Evolutionary conservation across 2,113 vertebrate species (phyloP), one percentile per base, ranked within the genome.

Genomic region (Parotia lawesii): DNA sequence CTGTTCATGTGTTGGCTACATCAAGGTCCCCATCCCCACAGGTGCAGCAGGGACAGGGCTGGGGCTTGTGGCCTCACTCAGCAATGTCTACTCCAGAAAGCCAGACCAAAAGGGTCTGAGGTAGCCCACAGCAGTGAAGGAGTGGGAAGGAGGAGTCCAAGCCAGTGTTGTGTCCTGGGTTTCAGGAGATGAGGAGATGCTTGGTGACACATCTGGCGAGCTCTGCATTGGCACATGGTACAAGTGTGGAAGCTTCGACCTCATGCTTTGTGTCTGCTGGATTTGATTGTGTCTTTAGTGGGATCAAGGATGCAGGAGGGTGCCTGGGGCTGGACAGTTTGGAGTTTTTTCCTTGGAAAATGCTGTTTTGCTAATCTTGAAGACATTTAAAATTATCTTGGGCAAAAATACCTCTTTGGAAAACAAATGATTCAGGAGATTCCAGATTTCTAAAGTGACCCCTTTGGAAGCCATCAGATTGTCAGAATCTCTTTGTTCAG

Each of bases 21-120:
- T 12, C 62, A 4, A 45, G 62, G 20, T 62, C 50, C 78, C 50
- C 54, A 25, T 25, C 64, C 69, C 40, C 1, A 0, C 47, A 45
- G 33, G n/a, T 1, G 37, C 69, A 37, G 58, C 29, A 25, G 64
- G 62, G 50, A 16, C 75, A 65, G 23, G 57, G 19, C 33, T 40
- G 3, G 14, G 33, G 53, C 45, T 51, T 0, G 0, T 18, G 79
- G 61, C 22, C 2, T 1, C 16, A 2, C n/a, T 35, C 6, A 4
- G 37, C 12, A 53, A 7, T 28, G 51, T 50, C 64, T n/a, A 5
- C 15, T 45, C 51, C 33, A 29, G 17, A 48, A 13, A 73, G 5
- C 33, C 42, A n/a, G 42, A 10, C 20, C 31, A 12, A 1, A 2
- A 10, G 22, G 61, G 22, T 48, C 42, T 24, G 51, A 54, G n/a